Base-by-base conservation (phyloP, 2,888 invertebrate species). In the Dasypolia templi region DNA sequence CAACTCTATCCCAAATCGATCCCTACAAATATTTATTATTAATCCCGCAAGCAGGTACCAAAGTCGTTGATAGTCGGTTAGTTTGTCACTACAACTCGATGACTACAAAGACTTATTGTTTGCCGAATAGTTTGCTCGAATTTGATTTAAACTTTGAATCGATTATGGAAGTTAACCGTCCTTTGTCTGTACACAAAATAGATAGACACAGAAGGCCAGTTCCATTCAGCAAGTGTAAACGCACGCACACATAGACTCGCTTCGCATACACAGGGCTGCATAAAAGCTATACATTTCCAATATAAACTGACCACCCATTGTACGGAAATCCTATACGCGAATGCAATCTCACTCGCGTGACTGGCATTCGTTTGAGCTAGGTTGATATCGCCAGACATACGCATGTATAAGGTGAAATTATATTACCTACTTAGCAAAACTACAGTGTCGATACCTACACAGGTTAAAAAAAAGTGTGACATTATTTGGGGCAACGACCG, bases 111-210 rank as follows among this genome's bases (percentile, higher is more conserved):
- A 63, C 77, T 72, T 72, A 82, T 83, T 86, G 80, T 87, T 75
- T 63, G 44, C n/a, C 12, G 64, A 78, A 83, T 84, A 70, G 82
- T 82, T 82, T 67, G 77, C 53, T 72, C 62, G 70, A 87, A 81
- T 87, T 83, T 80, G 76, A 85, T 83, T 85, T 77, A 75, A 88
- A 86, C 82, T 86, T 82, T 53, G 39, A 46, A 65, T 70, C 66
- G 77, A 77, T 78, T 77, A 66, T 66, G 35, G 17, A 84, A 80
- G 66, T 80, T 70, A 55, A 32, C 26, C 35, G 9, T 14, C 44
- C 26, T 71, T 75, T 53, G 42, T 64, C 3, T 29, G 42, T 4
- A 26, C 26, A 29, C 35, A 4, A n/a, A 42, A 17, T 44, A 68
- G 5, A 46, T n/a, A 35, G 14, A 5, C 35, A 19, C 39, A 69